Evolutionary conservation across 1,140 invertebrate species (phyloP), one percentile per base, ranked within the genome.

Genomic region (Limonius californicus): DNA sequence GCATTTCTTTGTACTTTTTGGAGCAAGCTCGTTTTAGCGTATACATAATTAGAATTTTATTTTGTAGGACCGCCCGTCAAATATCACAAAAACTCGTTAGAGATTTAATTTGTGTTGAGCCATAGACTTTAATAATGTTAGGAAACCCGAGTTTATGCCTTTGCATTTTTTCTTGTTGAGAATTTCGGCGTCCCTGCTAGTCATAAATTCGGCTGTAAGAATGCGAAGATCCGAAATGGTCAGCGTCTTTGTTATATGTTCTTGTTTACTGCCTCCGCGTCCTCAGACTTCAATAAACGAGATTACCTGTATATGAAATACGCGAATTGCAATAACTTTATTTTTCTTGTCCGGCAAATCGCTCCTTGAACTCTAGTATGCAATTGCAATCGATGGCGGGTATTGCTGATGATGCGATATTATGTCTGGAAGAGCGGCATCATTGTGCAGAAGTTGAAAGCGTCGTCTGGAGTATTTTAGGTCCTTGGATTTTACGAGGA

Each of bases 401-500:
- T 27, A 27, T 39, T 39, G 8, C 35, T 2, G n/a, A 39, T 39
- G 11, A n/a, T 39, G n/a, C n/a, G 11, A 39, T 12, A 39, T 39
- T 39, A 39, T 39, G 23, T 27, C 23, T 27, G n/a, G n/a, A n/a
- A n/a, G n/a, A n/a, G n/a, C n/a, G n/a, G n/a, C n/a, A n/a, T n/a
- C n/a, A n/a, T n/a, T n/a, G n/a, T n/a, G n/a, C n/a, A n/a, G n/a
- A n/a, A n/a, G n/a, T 35, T 45, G 6, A 12, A 45, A 18, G 42
- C 42, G 14, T 45, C 42, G 42, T n/a, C 42, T 45, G 14, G n/a
- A 45, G 16, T n/a, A 45, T 45, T 15, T 45, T 45, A n/a, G n/a
- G 42, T 15, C n/a, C 14, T 45, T 45, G n/a, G 16, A 16, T 54
- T 64, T 64, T 64, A 64, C 58, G 62, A 60, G 50, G 39, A 60